Base-by-base conservation (phyloP, 2,113 vertebrate genomes). In the Rhizomys pruinosus region DNA sequence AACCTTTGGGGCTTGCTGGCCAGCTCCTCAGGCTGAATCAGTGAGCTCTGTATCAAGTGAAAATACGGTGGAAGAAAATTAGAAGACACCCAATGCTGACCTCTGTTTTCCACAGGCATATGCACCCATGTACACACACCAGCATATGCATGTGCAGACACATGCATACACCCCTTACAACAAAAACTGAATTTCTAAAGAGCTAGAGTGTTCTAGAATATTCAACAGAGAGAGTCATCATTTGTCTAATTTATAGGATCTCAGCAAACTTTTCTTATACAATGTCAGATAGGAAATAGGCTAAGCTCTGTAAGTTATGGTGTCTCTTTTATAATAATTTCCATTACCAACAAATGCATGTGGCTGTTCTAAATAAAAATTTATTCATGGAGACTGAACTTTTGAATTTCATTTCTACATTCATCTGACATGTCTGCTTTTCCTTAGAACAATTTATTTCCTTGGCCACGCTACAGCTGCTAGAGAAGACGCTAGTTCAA, bases 381-480 rank as follows among this genome's bases (percentile, higher is more conserved):
- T 90, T 66, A 90, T 93, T 78, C 84, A 68, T 69, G 9, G 7
- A 82, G 0, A 37, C 13, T 74, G 57, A 93, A 66, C 55, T 84
- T 73, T 76, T 7, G 87, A 52, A 93, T 96, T 86, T 8, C n/a
- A 84, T 42, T 92, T 92, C 78, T 42, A 66, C 15, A 88, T 77
- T 93, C 19, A 78, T 29, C 72, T 85, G 52, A 23, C 12, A 39
- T n/a, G 63, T 57, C 71, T 81, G 85, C 63, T 73, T 93, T 81
- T 78, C 19, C 42, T 94, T 61, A 78, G 17, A 29, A 71, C 1
- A 55, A 42, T 73, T 96, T 79, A 78, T 78, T 79, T 86, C 19
- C 11, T 72, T 78, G 32, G 7, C 6, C 6, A 17, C 11, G 37
- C 66, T 95, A 90, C 77, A 87, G 69, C 25, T 76, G 8, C 5